A percentile compares a stretch with the other conserved stretches of the same genome.
These are phyloP conservation scores for Campylorhamphus procurvoides DNA, from an alignment of 2,113 vertebrate genomes.

Conservation along the genomic window DNA sequence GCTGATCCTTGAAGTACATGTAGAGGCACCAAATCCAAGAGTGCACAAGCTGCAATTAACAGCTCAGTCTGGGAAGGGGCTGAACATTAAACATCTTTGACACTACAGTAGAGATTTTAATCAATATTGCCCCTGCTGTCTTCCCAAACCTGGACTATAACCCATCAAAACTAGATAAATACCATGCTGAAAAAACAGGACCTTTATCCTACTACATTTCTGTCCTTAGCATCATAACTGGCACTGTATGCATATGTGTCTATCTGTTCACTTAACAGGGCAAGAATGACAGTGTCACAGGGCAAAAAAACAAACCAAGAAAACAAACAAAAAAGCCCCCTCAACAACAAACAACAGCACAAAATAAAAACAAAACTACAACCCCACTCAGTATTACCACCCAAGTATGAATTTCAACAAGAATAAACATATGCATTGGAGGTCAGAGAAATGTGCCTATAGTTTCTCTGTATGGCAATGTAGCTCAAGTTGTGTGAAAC, in stretches of 20 bases:
- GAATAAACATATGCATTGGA: not conserved
- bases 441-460: not conserved
- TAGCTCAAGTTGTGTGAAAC: not conserved
- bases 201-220: not conserved
- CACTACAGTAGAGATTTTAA: not conserved
- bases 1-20: not conserved
- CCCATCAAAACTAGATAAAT: not conserved
- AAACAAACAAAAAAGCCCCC: not conserved
- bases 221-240: not conserved
- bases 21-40: not conserved
- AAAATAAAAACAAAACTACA: not conserved
- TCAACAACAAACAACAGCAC: not conserved
- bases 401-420: not conserved
- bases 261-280: not conserved
- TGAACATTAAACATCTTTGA: not conserved
- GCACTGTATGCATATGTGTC: not conserved
- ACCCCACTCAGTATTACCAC: not conserved
- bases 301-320: not conserved
- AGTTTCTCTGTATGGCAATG: not conserved
- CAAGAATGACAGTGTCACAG: not conserved
- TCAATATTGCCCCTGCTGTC: not conserved
- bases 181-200: not conserved
- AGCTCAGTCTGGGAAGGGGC: not conserved
- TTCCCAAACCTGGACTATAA: not conserved
- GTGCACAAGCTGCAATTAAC: not conserved